Evolutionary conservation across 2,797 vertebrate species (phyloP).

Genomic region (Emys orbicularis): DNA sequence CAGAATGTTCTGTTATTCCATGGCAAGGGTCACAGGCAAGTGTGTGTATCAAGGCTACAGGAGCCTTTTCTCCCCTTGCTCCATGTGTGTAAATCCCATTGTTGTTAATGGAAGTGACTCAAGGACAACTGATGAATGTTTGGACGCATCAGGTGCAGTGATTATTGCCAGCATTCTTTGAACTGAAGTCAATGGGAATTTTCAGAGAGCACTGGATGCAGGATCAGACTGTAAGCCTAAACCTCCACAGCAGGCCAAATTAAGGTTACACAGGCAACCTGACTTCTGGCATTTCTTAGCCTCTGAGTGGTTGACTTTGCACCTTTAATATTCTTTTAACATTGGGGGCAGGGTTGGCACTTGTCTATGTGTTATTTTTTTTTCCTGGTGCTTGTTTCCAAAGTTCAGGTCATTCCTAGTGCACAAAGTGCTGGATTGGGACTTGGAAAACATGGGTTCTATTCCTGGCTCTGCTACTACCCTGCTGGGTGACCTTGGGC

Average conservation of each 20-base stretch:
- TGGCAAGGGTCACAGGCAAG: not conserved
- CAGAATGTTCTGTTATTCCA: not conserved
- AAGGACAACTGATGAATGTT: accelerated
- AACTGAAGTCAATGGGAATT: not conserved
- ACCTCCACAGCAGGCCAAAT: not conserved
- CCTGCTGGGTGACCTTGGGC: no score
- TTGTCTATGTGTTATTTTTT: no score
- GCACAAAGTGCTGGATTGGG: no score
- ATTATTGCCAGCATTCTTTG: not conserved
- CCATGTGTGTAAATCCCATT: not conserved
- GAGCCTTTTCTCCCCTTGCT: not conserved
- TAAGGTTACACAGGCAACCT: not conserved
- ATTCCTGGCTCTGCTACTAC: no score
- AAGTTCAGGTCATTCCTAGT: not conserved
- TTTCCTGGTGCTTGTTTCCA: not conserved
- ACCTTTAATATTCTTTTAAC: slow-evolving; percentile 2
- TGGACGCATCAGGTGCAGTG: not conserved
- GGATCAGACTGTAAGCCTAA: not conserved
- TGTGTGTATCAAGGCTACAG: accelerated
- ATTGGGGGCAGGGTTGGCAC: no score
- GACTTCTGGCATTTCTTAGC: slow-evolving; percentile 8
- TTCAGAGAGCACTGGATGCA: not conserved
- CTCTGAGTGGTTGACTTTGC: not conserved
- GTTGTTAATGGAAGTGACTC: accelerated
- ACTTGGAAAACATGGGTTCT: no score